Evolutionary conservation across 2,888 invertebrate genomes (phyloP), one percentile per base, ranked within the genome.

Genomic region (Itoplectis maculator): DNA sequence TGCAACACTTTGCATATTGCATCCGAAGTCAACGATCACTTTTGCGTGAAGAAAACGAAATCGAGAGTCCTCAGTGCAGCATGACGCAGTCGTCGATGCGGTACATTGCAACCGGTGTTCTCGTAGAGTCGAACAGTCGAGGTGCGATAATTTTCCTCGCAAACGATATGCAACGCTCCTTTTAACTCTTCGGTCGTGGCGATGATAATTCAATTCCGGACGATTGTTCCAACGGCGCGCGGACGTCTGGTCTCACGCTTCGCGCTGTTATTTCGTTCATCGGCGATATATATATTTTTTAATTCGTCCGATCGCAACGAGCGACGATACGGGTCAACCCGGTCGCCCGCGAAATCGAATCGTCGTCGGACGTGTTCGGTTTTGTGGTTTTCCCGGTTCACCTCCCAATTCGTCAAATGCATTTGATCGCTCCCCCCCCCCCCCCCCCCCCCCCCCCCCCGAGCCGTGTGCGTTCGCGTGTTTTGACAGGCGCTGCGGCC

Each of bases 331-430:
- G 18, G 49, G 35, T 42, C 51, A 45, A 45, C 54, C 63, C 61
- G 49, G 63, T 69, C 79, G 65, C 13, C 61, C 74, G 69, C 74
- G 68, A 79, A 79, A 79, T 79, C 61, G 69, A 74, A 61, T 79
- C 68, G 68, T 45, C 37, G 68, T 40, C n/a, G 51, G 47, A 49
- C 65, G 51, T 63, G 68, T 47, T 68, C 68, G 79, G 35, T 74
- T 79, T 69, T 45, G 79, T 66, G 79, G 72, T 72, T 78, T 42
- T 51, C 66, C 68, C 42, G 68, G 61, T 69, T 45, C 20, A 56
- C 51, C 37, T 29, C 47, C 51, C 66, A 68, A 74, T 59, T 79
- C 68, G 51, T 79, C 72, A 79, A 74, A 47, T 35, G 45, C 65
- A 66, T 79, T 73, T 66, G 37, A 72, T 73, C 45, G 56, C 45